Percentiles rank a stretch among this genome's conserved stretches.
phyloP scores from a whole-genome alignment of 2,797 vertebrate genomes.

The Gambelia wislizenii region DNA sequence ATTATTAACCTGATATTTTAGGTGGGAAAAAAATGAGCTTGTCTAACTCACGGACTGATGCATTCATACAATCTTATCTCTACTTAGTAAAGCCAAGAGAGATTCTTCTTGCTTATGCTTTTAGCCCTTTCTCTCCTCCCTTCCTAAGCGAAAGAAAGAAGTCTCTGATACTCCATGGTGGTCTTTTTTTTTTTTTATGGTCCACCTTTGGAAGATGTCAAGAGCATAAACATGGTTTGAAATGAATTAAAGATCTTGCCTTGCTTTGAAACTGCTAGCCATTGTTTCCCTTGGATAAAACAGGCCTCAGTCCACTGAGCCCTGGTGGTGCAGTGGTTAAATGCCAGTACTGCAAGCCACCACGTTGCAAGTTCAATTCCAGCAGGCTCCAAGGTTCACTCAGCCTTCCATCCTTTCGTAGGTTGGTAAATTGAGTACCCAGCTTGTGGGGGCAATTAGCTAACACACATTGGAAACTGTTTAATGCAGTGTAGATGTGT shows the following conservation, averaged over 20 bases:
- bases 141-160: neutral
- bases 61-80: neutral
- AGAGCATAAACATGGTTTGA: neutral
- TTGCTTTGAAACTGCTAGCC: neutral
- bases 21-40: neutral
- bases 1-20: neutral
- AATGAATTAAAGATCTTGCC: neutral
- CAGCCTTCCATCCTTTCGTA: no score
- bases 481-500: no score
- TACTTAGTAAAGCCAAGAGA: neutral
- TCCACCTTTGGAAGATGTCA: neutral
- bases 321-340: no score
- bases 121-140: neutral
- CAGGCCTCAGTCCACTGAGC: no score
- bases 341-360: no score
- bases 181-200: neutral
- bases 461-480: no score
- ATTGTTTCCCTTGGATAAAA: neutral
- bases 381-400: no score
- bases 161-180: neutral
- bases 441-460: no score
- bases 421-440: no score
- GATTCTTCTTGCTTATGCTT: neutral
- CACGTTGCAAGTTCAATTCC: no score
- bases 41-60: neutral